These are phyloP conservation scores for Myxocyprinus asiaticus DNA, from an alignment of 2,113 vertebrate genomes.

Conservation along the genomic window DNA sequence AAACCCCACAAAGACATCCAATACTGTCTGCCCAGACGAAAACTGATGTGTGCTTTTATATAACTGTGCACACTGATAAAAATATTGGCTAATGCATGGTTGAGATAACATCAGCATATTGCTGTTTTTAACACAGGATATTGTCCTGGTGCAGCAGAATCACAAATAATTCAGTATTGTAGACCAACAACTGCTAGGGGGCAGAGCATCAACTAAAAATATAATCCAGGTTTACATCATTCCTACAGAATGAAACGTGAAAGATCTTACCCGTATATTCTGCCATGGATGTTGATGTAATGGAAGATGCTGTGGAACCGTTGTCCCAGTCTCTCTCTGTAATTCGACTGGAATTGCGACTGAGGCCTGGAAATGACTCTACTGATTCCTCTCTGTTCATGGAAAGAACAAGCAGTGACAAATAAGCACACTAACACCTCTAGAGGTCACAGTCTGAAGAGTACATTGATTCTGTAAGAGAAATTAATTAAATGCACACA, in stretches of 20 bases:
- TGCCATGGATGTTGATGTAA: constrained; percentile 80
- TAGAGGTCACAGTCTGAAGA: constrained; percentile 24
- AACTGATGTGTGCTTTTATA: background rate
- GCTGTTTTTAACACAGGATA: background rate
- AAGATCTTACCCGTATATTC: constrained; percentile 82
- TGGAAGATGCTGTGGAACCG: constrained; percentile 83
- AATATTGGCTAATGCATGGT: background rate
- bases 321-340: constrained; percentile 89
- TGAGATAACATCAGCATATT: too few relatives aligned
- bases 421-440: background rate
- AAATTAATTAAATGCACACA: constrained; percentile 2
- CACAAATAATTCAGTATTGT: background rate
- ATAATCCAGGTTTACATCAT: background rate
- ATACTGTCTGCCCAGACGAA: background rate
- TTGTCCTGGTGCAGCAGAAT: background rate
- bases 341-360: constrained; percentile 82
- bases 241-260: background rate
- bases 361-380: constrained; percentile 81
- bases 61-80: background rate
- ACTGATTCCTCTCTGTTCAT: constrained; percentile 79
- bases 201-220: too few relatives aligned
- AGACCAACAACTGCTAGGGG: too few relatives aligned
- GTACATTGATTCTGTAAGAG: constrained; percentile 3
- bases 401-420: background rate
- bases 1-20: background rate